Conservation (phyloP, 2,888 invertebrate species). For the Drosophila mettleri region DNA sequence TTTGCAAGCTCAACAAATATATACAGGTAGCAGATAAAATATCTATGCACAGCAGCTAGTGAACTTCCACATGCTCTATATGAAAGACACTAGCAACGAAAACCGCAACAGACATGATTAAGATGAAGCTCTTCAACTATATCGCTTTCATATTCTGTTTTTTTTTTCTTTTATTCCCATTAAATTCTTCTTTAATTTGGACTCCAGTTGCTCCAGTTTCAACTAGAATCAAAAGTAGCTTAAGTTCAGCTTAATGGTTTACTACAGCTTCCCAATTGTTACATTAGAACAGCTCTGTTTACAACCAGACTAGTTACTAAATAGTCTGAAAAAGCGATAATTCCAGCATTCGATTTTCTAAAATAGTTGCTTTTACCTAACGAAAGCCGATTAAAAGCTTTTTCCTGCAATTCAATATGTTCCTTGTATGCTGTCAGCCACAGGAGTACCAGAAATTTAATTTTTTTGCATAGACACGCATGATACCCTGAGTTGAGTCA, state of each 20-base stretch:
- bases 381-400: slow-evolving; percentile 49
- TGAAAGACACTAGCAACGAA: not conserved
- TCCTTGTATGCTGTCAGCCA: slow-evolving; percentile 15
- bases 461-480: not conserved
- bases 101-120: not conserved
- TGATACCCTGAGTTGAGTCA: not conserved
- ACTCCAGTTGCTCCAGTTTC: not conserved
- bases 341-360: not conserved
- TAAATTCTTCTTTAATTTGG: too few relatives aligned
- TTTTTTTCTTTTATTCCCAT: not conserved
- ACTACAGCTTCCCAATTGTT: not conserved
- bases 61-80: slow-evolving; percentile 17
- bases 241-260: not conserved
- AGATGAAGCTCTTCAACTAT: not conserved
- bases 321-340: not conserved
- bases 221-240: not conserved
- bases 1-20: slow-evolving; percentile 31
- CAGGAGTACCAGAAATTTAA: slow-evolving; percentile 7
- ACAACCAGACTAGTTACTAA: not conserved
- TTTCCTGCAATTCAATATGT: slow-evolving; percentile 26
- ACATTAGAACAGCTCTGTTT: not conserved
- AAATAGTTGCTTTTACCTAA: not conserved
- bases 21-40: slow-evolving; percentile 18
- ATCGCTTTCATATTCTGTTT: not conserved
- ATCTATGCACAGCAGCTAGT: not conserved